Evolutionary conservation across 2,888 invertebrate genomes (phyloP), one percentile per base, ranked within the genome.

Genomic region (Chrysolina haemoptera): DNA sequence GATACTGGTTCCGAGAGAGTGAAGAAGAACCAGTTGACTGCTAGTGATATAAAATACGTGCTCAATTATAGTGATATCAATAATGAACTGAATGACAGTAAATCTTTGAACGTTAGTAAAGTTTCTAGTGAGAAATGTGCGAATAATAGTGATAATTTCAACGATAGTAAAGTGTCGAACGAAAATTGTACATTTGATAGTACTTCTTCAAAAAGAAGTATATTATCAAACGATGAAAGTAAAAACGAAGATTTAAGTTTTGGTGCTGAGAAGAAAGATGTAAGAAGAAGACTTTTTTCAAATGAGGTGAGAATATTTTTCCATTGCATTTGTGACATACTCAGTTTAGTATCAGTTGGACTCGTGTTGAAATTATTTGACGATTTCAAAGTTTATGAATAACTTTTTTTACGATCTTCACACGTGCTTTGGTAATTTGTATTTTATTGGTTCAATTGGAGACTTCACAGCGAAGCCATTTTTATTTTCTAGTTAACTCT

Each of bases 41-140:
- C 85, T 35, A 82, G 83, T 79, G 86, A 86, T 81, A 86, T 86
- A 20, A 85, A 84, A 76, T 85, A 86, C 74, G 83, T 82, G 69
- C 79, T 86, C 35, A 85, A 85, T 74, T 71, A 71, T 48, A 68
- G 73, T 71, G 66, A 55, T 55, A 63, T 62, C 11, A 55, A 48
- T 62, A 65, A 62, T 68, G 67, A 71, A 27, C 16, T 53, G 63
- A 73, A 73, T 62, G 65, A 59, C 27, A 72, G 55, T 22, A 46
- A 41, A 48, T 9, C 18, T 18, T 64, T 62, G 22, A 66, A 62
- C 55, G 76, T 68, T 50, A 80, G 73, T 78, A 78, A 79, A 62
- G 62, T 67, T 70, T 72, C 75, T 35, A 35, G 9, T 27, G 62
- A 16, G 11, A 62, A 70, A 63, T 46, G 53, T 43, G 69, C 63